Evolutionary conservation across 2,113 vertebrate genomes (phyloP).

Genomic region (Pachyramphus minor): DNA sequence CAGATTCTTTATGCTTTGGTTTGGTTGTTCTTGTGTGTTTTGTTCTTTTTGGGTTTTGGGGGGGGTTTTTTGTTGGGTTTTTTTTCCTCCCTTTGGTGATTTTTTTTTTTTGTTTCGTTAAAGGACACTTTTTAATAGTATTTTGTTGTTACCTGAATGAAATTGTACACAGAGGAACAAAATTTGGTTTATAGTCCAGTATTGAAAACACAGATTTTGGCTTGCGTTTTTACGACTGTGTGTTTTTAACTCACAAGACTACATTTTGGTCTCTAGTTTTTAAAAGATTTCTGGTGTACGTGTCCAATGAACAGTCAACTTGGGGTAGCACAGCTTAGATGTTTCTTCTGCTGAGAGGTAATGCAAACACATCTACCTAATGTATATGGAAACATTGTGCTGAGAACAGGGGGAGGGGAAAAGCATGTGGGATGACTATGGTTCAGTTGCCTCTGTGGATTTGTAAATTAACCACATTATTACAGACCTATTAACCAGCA

Average conservation of each 20-base stretch:
- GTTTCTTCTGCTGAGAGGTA: constrained; percentile 34
- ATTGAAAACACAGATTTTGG: constrained; percentile 30
- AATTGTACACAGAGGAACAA: constrained; percentile 44
- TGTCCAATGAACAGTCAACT: constrained; percentile 27
- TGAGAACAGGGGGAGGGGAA: constrained; percentile 34
- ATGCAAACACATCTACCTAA: constrained; percentile 47
- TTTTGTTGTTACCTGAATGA: constrained; percentile 54
- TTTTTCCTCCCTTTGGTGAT: no score
- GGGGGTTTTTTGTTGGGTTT: no score
- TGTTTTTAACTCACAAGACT: constrained; percentile 65
- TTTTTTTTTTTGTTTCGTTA: background rate
- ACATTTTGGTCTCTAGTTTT: constrained; percentile 28
- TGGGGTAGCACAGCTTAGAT: constrained; percentile 38
- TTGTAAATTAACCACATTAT: constrained; percentile 82
- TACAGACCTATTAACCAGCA: constrained; percentile 92
- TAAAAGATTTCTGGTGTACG: constrained; percentile 36
- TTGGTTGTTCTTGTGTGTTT: constrained; percentile 28
- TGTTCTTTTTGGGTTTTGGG: rapidly evolving
- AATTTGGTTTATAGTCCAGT: constrained; percentile 45
- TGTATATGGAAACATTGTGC: constrained; percentile 37
- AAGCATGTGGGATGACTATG: constrained; percentile 80
- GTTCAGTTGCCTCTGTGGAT: constrained; percentile 86
- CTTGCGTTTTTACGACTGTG: background rate
- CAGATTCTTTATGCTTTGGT: constrained; percentile 48
- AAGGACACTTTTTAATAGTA: constrained; percentile 58